Evolutionary conservation across 1,140 invertebrate species (phyloP), one percentile per base, ranked within the genome.

Genomic region (Octopus sinensis): DNA sequence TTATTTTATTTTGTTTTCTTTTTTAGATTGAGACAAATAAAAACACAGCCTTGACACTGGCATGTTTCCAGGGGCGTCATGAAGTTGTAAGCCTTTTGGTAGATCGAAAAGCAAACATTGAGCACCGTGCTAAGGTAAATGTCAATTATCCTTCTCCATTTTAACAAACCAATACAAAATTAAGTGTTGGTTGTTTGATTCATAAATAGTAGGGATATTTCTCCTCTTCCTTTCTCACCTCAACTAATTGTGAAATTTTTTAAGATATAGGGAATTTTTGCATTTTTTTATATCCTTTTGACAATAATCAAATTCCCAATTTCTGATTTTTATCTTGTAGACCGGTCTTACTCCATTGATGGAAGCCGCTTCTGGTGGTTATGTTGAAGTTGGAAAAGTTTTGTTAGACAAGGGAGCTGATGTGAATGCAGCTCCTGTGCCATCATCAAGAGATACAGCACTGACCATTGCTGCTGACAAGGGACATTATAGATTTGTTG

Each of bases 391-490:
- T 56, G 98, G 98, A 0, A 92, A 96, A 82, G 96, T 99, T 17
- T 92, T 99, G 52, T 91, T 99, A 30, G 96, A 98, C 87, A 97
- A 98, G 92, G 96, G 96, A 23, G 98, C 98, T 13, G 98, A 99
- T 92, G 97, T 99, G 0, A 99, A 99, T 92, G 97, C 98, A 10
- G 95, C 97, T 43, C 98, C 98, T 12, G 98, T 99, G 77, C 98
- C 98, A 17, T 98, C 97, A 7, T 98, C 97, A 17, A 92, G 97
- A 79, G 98, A 99, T 91, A 99, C 98, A 13, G 98, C 98, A 7
- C 93, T 99, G 4, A 99, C 98, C 71, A 99, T 99, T 87, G 97
- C 98, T 82, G 98, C 98, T 68, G 98, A 99, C 88, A 99, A 99
- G 90, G 98, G 98, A 0, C 98, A 99, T 91, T 95, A 95, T 87